These are phyloP conservation scores for Holacanthella duospinosa DNA, from an alignment of 2,888 invertebrate species.

Conservation along the genomic window DNA sequence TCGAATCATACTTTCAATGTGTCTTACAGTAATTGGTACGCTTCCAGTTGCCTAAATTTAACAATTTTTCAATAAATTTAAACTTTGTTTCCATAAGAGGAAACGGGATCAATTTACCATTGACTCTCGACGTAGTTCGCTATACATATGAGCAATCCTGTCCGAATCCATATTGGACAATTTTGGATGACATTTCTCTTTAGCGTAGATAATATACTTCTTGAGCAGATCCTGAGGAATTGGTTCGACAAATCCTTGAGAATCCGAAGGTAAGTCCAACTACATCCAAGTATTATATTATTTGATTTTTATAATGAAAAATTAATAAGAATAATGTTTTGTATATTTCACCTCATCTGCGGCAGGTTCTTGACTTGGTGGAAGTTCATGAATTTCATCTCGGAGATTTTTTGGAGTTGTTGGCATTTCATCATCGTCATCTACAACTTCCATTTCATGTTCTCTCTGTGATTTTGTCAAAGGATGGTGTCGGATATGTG, in stretches of 20 bases:
- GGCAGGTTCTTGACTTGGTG: background rate
- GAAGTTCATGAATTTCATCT: background rate
- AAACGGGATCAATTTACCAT: too few relatives aligned
- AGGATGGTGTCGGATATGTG: slow-evolving; percentile 93
- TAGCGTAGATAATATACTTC: slow-evolving; percentile 93
- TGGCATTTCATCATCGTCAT: slow-evolving; percentile 20
- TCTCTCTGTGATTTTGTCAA: slow-evolving; percentile 40
- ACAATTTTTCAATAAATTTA: too few relatives aligned
- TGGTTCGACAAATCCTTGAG: slow-evolving; percentile 46
- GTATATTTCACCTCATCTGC: background rate
- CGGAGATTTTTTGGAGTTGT: slow-evolving; percentile 12
- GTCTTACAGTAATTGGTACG: slow-evolving; percentile 93
- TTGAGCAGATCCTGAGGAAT: slow-evolving; percentile 85
- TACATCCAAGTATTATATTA: slow-evolving; percentile 10
- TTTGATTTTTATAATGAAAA: background rate
- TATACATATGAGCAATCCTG: slow-evolving; percentile 94
- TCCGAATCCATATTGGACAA: slow-evolving; percentile 88
- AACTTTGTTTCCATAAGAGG: too few relatives aligned
- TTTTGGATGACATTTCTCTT: slow-evolving; percentile 87
- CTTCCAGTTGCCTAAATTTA: slow-evolving; percentile 90
- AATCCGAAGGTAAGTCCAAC: slow-evolving; percentile 21
- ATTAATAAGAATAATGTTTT: background rate
- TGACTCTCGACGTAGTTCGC: slow-evolving; percentile 88
- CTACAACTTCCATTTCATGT: slow-evolving; percentile 18
- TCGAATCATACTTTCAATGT: slow-evolving; percentile 95